Evolutionary conservation across 2,113 vertebrate species (phyloP).

Genomic region (Poecile atricapillus): DNA sequence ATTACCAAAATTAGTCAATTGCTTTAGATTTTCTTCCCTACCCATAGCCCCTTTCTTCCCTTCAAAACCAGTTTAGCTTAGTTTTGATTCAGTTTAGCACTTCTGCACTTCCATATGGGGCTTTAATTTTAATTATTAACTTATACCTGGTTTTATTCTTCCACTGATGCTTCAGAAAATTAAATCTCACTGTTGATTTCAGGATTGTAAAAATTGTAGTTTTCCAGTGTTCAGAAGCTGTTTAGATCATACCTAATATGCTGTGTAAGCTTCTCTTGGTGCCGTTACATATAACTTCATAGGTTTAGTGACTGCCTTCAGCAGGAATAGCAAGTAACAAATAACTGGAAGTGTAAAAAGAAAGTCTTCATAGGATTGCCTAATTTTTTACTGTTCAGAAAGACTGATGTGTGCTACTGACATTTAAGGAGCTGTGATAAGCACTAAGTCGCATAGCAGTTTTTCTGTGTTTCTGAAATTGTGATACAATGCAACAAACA

Average conservation of each 20-base stretch:
- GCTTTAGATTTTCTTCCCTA: neutral
- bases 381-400: neutral
- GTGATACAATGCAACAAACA: neutral
- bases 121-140: neutral
- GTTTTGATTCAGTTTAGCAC: neutral
- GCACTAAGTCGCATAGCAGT: neutral
- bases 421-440: neutral
- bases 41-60: rapidly evolving
- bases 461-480: neutral
- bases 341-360: neutral
- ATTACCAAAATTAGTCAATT: neutral
- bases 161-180: neutral
- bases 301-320: neutral
- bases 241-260: neutral
- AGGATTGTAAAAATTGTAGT: neutral
- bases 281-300: neutral
- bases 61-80: neutral
- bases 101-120: neutral
- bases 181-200: neutral
- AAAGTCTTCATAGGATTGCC: neutral
- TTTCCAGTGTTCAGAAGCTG: neutral
- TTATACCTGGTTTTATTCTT: neutral
- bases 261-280: neutral
- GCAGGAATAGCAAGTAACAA: neutral
- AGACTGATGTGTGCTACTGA: neutral